Base-by-base conservation (phyloP, 35 echinoderm and acorn worm species). In the Patiria miniata region DNA sequence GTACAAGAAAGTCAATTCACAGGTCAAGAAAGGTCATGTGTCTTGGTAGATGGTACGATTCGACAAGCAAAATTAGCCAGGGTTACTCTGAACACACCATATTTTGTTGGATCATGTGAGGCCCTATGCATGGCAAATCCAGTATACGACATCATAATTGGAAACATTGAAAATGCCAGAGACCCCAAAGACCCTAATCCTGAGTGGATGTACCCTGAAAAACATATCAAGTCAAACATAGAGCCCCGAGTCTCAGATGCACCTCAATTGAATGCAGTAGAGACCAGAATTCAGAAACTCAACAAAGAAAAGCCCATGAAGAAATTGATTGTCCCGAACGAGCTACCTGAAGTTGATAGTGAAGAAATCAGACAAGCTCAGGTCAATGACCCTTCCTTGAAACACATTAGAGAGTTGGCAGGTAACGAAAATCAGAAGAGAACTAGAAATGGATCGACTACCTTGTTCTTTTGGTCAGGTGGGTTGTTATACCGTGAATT, bases 401-500 rank as follows among this genome's bases (percentile, higher is more conserved):
- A 37, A 40, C 51, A 58, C 22, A 26, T 50, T n/a, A 83, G 87
- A 60, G 51, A 82, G 37, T 60, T 85, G 19, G 83, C 52, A n/a
- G 32, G 68, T 2, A 18, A 26, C 30, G 2, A 68, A 65, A 33
- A 44, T 17, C 26, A 69, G 39, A 85, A 68, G 54, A 36, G 59
- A 8, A 51, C 53, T n/a, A n/a, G n/a, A n/a, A n/a, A n/a, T n/a
- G n/a, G n/a, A n/a, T n/a, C n/a, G n/a, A n/a, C n/a, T n/a, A n/a
- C n/a, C n/a, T n/a, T n/a, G n/a, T 93, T 88, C 82, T 22, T 78
- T 21, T n/a, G 39, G 4, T 10, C 83, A 14, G 55, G 89, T 42
- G 81, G 68, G 16, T 6, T 89, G 14, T 23, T 89, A 15, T 84
- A 83, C 65, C 57, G 91, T 21, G 57, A 89, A 79, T 89, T 89